A percentile compares a stretch with the other conserved stretches of the same genome.
These are phyloP conservation scores for Cheilinus undulatus DNA, from an alignment of 2,113 vertebrate species.

Conservation along the genomic window DNA sequence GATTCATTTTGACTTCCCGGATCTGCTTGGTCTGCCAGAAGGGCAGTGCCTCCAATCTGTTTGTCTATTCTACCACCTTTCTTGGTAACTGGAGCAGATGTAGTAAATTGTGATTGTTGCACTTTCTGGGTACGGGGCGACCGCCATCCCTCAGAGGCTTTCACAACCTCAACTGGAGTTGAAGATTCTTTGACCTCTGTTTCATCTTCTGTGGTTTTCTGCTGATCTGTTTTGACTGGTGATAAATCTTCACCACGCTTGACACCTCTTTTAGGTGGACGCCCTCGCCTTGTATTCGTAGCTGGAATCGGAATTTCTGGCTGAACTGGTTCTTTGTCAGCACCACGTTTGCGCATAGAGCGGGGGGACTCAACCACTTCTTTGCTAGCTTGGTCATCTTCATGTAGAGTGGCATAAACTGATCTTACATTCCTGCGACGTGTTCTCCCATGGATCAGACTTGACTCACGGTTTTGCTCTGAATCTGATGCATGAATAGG, in stretches of 20 bases:
- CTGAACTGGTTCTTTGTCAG: constrained; percentile 87
- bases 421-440: constrained; percentile 95
- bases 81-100: constrained; percentile 79
- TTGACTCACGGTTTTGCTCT: constrained; percentile 87
- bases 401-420: constrained; percentile 92
- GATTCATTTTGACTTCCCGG: constrained; percentile 53
- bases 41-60: constrained; percentile 58
- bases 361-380: constrained; percentile 87
- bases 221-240: constrained; percentile 83
- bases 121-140: constrained; percentile 88
- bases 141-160: constrained; percentile 82
- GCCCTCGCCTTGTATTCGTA: constrained; percentile 87
- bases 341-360: constrained; percentile 89
- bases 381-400: constrained; percentile 89
- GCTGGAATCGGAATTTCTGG: constrained; percentile 83
- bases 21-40: constrained; percentile 77
- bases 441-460: constrained; percentile 88
- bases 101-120: constrained; percentile 71
- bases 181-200: constrained; percentile 85
- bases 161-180: constrained; percentile 83
- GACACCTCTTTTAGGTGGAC: constrained; percentile 91
- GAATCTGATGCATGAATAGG: constrained; percentile 86
- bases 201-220: constrained; percentile 85
- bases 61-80: constrained; percentile 88
- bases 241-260: constrained; percentile 88